A percentile compares a stretch with the other conserved stretches of the same genome.
Evolutionary conservation across 2,113 vertebrate species (phyloP).

Genomic region (Scortum barcoo): DNA sequence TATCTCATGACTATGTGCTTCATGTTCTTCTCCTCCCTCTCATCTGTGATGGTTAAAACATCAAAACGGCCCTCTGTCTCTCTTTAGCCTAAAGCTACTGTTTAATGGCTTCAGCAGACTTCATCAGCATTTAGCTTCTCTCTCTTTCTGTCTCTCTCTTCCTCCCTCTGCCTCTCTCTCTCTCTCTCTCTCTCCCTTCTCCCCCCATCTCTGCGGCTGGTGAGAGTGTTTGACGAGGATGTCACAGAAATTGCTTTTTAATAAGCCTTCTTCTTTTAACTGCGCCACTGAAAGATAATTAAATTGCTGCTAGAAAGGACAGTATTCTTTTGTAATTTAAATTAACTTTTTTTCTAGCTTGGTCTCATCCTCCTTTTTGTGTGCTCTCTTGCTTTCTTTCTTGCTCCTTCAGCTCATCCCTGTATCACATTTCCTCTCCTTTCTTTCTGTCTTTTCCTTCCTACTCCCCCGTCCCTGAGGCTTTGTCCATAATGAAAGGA

Average conservation of each 20-base stretch:
- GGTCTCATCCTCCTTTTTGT: slow-evolving; percentile 68
- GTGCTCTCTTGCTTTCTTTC: slow-evolving; percentile 65
- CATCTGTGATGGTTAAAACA: slow-evolving; percentile 86
- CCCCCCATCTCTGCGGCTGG: slow-evolving; percentile 52
- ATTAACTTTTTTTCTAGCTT: slow-evolving; percentile 79
- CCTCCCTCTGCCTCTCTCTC: slow-evolving; percentile 44
- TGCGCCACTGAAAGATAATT: slow-evolving; percentile 86
- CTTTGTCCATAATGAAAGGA: slow-evolving; percentile 83
- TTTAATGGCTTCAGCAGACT: slow-evolving; percentile 86
- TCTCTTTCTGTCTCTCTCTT: slow-evolving; percentile 44
- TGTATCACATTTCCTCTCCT: slow-evolving; percentile 74
- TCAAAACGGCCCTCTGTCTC: slow-evolving; percentile 83
- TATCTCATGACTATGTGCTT: slow-evolving; percentile 71
- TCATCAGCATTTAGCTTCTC: slow-evolving; percentile 84
- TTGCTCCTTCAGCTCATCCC: slow-evolving; percentile 69
- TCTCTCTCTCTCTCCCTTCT: slow-evolving; percentile 26
- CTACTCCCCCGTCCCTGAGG: slow-evolving; percentile 64
- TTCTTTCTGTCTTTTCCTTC: slow-evolving; percentile 49
- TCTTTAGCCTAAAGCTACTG: slow-evolving; percentile 87
- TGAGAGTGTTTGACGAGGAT: slow-evolving; percentile 85
- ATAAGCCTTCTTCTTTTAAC: slow-evolving; percentile 87
- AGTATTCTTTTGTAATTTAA: slow-evolving; percentile 90
- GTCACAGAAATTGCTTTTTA: slow-evolving; percentile 89
- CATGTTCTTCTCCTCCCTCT: slow-evolving; percentile 75
- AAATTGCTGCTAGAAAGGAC: slow-evolving; percentile 85